phyloP scores from a whole-genome alignment of 2,113 vertebrate species.

The Athene noctua region DNA sequence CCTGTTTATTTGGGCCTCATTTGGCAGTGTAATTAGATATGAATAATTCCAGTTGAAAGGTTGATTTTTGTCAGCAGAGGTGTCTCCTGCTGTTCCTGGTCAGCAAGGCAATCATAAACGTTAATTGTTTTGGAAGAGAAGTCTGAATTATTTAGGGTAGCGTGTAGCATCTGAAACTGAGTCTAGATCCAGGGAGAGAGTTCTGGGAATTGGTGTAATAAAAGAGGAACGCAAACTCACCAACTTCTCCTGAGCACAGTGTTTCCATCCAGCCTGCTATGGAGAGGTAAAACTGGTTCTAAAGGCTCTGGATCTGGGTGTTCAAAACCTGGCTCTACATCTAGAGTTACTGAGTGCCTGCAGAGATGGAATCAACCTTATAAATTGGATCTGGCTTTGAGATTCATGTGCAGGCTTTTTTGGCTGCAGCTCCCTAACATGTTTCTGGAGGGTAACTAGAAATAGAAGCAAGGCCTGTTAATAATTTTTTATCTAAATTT shows the following conservation, averaged over 20 bases:
- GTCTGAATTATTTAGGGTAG: not conserved
- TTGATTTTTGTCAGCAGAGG: slow-evolving; percentile 3
- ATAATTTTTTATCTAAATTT: slow-evolving; percentile 35
- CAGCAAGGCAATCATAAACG: not conserved
- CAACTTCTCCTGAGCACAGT: not conserved
- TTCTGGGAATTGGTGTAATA: not conserved
- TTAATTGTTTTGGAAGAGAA: slow-evolving; percentile 17
- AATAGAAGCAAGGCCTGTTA: not conserved
- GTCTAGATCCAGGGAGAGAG: not conserved
- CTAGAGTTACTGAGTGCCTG: not conserved
- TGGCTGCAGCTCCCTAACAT: not conserved
- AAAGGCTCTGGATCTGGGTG: not conserved
- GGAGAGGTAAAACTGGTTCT: not conserved
- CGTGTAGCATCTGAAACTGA: not conserved
- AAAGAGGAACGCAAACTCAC: not conserved
- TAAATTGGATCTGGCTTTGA: not conserved
- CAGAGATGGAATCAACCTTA: not conserved
- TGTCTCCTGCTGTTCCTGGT: not conserved
- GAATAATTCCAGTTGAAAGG: not conserved
- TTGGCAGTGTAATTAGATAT: not conserved
- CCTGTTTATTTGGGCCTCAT: not conserved
- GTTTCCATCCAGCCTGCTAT: not conserved
- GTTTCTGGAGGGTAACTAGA: slow-evolving; percentile 6
- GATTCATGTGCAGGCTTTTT: not conserved
- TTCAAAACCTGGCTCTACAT: not conserved